phyloP scores from a whole-genome alignment of 1,140 invertebrate species.

The Homarus americanus region DNA sequence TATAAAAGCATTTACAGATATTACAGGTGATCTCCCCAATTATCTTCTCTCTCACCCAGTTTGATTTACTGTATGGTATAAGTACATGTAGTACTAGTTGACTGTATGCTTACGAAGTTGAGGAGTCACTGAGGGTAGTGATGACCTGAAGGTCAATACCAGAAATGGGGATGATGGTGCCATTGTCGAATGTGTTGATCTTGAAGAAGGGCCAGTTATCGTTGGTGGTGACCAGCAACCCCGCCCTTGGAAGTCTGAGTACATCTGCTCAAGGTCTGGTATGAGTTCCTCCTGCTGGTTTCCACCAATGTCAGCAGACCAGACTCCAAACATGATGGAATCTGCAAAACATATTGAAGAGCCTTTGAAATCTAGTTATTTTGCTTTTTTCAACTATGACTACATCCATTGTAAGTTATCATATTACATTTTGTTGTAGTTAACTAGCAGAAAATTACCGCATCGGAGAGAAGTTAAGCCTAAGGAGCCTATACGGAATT shows the following conservation, averaged over 20 bases:
- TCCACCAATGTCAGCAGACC: not conserved
- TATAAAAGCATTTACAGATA: too few relatives aligned
- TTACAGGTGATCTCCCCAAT: too few relatives aligned
- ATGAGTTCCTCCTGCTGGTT: too few relatives aligned
- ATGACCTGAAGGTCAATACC: constrained; percentile 45
- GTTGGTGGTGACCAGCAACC: constrained; percentile 36
- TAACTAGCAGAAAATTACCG: not conserved
- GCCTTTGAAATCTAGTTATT: not conserved
- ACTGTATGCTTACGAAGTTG: constrained; percentile 49
- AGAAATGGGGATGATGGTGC: constrained; percentile 22
- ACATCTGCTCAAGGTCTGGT: not conserved
- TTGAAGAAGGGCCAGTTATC: constrained; percentile 54
- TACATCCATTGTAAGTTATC: not conserved
- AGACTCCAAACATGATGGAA: not conserved
- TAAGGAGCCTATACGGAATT: not conserved
- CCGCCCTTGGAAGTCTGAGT: constrained; percentile 25
- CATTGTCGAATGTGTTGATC: constrained; percentile 40
- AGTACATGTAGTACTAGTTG: too few relatives aligned
- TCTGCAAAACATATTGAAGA: not conserved
- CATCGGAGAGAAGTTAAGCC: not conserved
- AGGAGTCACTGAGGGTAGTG: constrained; percentile 24
- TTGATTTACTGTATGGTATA: too few relatives aligned
- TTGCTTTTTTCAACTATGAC: not conserved
- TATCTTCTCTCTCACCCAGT: too few relatives aligned
- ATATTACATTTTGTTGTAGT: not conserved